Percentiles rank a stretch among this genome's conserved stretches.
Conservation (phyloP, 2,888 invertebrate genomes). For the Hedya salicella region DNA sequence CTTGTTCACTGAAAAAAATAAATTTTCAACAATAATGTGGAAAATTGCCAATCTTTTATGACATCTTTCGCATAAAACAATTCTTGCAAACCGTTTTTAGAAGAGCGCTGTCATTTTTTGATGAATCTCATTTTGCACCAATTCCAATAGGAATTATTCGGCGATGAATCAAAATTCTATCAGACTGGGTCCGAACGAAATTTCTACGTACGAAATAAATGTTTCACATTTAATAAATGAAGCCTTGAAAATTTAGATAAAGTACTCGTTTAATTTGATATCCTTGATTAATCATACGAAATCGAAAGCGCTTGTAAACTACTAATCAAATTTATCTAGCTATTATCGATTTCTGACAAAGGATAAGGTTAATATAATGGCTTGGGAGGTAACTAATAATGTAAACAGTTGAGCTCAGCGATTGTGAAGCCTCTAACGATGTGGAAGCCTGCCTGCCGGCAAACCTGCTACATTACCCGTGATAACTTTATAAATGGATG, state of each 20-base stretch:
- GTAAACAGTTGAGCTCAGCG: slow-evolving; percentile 28
- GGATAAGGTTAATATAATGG: slow-evolving; percentile 21
- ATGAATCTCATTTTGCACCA: slow-evolving; percentile 31
- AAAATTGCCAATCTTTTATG: slow-evolving; percentile 16
- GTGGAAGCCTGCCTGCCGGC: slow-evolving; percentile 34
- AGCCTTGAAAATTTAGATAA: neutral
- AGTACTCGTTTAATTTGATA: neutral
- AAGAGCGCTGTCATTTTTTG: slow-evolving; percentile 32
- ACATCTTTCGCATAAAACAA: slow-evolving; percentile 17
- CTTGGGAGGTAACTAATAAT: slow-evolving; percentile 29
- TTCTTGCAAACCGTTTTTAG: slow-evolving; percentile 9
- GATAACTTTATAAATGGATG: slow-evolving; percentile 39
- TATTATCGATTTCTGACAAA: slow-evolving; percentile 9
- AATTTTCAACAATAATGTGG: neutral
- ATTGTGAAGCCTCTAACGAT: slow-evolving; percentile 29
- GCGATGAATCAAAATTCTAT: slow-evolving; percentile 37
- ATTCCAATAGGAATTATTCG: slow-evolving; percentile 27
- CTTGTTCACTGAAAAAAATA: too few relatives aligned
- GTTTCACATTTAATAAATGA: neutral
- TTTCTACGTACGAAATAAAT: slow-evolving; percentile 6
- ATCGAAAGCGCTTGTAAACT: neutral
- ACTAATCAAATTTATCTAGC: slow-evolving; percentile 17
- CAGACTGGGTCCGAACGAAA: neutral
- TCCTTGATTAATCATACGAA: neutral
- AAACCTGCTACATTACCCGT: slow-evolving; percentile 36